phyloP scores from a whole-genome alignment of 2,888 invertebrate genomes.

The Fragum whitleyi region DNA sequence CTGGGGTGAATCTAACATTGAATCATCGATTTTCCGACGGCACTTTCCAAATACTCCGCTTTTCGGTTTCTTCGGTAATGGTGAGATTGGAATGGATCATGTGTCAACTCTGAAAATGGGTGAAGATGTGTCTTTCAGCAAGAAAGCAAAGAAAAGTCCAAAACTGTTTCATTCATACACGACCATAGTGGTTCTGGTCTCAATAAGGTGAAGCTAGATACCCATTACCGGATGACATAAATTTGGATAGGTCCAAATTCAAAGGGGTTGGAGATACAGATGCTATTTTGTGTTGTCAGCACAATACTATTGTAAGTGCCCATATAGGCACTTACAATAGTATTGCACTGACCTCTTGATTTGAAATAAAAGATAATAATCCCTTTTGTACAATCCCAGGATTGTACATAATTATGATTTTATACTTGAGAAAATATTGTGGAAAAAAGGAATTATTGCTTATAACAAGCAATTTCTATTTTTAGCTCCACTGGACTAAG shows the following conservation, averaged over 20 bases:
- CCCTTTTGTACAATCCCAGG: too few relatives aligned
- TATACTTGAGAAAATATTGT: too few relatives aligned
- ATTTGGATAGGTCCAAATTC: background rate
- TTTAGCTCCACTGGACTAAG: too few relatives aligned
- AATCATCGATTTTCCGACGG: constrained; percentile 84
- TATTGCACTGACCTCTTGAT: too few relatives aligned
- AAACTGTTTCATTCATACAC: constrained; percentile 79
- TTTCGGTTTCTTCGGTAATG: constrained; percentile 86
- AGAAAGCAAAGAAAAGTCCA: constrained; percentile 51
- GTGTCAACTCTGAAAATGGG: constrained; percentile 2
- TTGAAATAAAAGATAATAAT: too few relatives aligned
- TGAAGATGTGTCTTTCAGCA: background rate
- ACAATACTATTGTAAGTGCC: too few relatives aligned
- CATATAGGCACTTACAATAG: too few relatives aligned
- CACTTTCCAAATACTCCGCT: constrained; percentile 85
- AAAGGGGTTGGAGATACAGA: background rate
- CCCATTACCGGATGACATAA: background rate
- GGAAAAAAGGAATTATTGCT: too few relatives aligned
- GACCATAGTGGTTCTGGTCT: constrained; percentile 75
- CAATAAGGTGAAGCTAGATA: constrained; percentile 49
- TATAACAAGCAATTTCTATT: too few relatives aligned
- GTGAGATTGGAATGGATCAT: constrained; percentile 85
- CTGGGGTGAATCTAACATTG: constrained; percentile 81
- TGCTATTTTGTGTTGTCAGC: too few relatives aligned
- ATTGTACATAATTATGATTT: too few relatives aligned